Conservation (phyloP, 2,113 vertebrate species). For the Ptilorrhoa leucosticta region DNA sequence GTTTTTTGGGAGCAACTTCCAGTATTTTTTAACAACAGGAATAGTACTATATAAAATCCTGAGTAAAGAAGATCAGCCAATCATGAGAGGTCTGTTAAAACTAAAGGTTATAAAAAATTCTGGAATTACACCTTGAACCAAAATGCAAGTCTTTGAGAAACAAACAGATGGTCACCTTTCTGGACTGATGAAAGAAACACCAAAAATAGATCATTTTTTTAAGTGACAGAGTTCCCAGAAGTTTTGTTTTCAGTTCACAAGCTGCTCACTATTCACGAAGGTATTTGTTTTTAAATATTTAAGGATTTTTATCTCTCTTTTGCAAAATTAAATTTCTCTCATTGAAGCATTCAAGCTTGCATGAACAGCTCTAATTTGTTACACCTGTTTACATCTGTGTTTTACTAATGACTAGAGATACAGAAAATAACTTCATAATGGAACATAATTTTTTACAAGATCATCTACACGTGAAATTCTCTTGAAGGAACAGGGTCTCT, state of each 20-base stretch:
- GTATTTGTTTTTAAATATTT: not conserved
- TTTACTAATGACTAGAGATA: not conserved
- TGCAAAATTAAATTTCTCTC: not conserved
- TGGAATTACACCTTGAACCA: not conserved
- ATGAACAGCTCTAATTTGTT: not conserved
- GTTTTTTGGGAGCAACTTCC: not conserved
- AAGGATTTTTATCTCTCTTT: not conserved
- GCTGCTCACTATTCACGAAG: not conserved
- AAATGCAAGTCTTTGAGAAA: not conserved
- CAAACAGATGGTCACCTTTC: not conserved
- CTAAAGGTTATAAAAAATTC: not conserved
- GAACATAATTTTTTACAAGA: not conserved
- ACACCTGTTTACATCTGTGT: not conserved
- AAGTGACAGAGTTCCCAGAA: not conserved
- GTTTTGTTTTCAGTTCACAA: not conserved
- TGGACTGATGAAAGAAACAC: not conserved
- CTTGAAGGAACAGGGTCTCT: not conserved
- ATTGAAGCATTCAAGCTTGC: not conserved
- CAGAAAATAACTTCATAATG: not conserved
- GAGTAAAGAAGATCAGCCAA: not conserved
- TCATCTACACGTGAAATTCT: not conserved
- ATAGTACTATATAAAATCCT: not conserved
- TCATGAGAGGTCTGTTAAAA: not conserved
- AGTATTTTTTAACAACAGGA: not conserved
- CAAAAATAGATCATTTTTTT: not conserved